phyloP scores from a whole-genome alignment of 2,113 vertebrate genomes.

The Perca fluviatilis region DNA sequence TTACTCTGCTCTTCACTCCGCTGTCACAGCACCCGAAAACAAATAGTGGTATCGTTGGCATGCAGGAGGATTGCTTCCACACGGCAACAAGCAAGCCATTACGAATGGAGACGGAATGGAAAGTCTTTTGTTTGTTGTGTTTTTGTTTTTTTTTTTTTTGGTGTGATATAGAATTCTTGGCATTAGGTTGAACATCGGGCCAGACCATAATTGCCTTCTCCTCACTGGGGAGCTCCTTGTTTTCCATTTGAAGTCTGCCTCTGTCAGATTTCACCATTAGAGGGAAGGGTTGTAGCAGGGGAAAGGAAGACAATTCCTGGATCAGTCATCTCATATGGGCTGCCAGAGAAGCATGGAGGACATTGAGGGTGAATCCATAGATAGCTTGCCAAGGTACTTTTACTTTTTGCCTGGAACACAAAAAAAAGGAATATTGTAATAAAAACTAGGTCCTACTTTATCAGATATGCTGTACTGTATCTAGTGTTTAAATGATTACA shows the following conservation, averaged over 20 bases:
- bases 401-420: slow-evolving; percentile 22
- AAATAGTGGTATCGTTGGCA: slow-evolving; percentile 36
- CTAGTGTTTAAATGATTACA: background rate
- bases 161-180: slow-evolving; percentile 56
- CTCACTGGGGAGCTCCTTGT: slow-evolving; percentile 67
- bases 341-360: slow-evolving; percentile 46
- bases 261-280: slow-evolving; percentile 70
- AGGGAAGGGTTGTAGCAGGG: slow-evolving; percentile 23
- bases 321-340: slow-evolving; percentile 43
- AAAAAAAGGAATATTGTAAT: background rate
- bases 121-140: slow-evolving; percentile 35
- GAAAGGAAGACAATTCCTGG: slow-evolving; percentile 63
- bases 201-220: slow-evolving; percentile 71
- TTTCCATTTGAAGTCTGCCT: slow-evolving; percentile 74
- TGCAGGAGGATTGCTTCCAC: slow-evolving; percentile 42
- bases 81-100: slow-evolving; percentile 52
- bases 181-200: slow-evolving; percentile 69
- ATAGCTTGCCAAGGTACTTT: slow-evolving; percentile 34
- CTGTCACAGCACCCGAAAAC: slow-evolving; percentile 17
- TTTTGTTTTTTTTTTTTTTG: slow-evolving; percentile 14
- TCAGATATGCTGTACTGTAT: background rate
- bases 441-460: background rate
- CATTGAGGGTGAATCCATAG: slow-evolving; percentile 40
- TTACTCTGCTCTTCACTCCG: slow-evolving; percentile 8
- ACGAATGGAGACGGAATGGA: slow-evolving; percentile 23